A percentile compares a stretch with the other conserved stretches of the same genome.
Evolutionary conservation across 1,140 invertebrate genomes (phyloP).

Genomic region (Phocides pigmalion): DNA sequence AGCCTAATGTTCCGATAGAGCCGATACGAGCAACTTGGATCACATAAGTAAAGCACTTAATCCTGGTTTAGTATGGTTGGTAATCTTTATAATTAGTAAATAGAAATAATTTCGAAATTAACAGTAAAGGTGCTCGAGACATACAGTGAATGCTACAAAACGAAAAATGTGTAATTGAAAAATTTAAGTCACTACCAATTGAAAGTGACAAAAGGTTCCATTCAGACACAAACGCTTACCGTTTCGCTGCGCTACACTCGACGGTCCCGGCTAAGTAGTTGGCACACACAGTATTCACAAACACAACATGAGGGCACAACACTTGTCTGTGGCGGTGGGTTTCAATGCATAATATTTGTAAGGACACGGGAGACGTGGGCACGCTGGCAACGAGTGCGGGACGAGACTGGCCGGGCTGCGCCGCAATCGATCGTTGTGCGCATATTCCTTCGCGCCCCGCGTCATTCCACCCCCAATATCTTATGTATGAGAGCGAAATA

Average conservation of each 20-base stretch:
- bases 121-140: constrained; percentile 18
- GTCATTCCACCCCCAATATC: constrained; percentile 68
- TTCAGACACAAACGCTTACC: constrained; percentile 32
- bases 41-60: constrained; percentile 13
- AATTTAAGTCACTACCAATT: constrained; percentile 22
- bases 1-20: constrained; percentile 6
- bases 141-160: constrained; percentile 28
- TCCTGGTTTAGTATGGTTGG: constrained; percentile 1
- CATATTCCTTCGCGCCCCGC: constrained; percentile 59
- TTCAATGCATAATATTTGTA: constrained; percentile 64
- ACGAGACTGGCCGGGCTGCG: constrained; percentile 63
- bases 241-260: constrained; percentile 17
- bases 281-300: constrained; percentile 39
- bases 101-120: background rate
- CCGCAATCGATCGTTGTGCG: constrained; percentile 73
- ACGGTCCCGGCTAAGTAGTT: background rate
- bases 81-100: constrained; percentile 1
- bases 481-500: constrained; percentile 73
- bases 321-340: constrained; percentile 42
- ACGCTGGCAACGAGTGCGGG: constrained; percentile 21
- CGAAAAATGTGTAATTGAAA: constrained; percentile 25
- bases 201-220: constrained; percentile 23
- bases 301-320: constrained; percentile 49
- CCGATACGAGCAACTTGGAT: constrained; percentile 5
- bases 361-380: constrained; percentile 21